Evolutionary conservation across 2,113 vertebrate genomes (phyloP).

Genomic region (Dipodomys merriami): DNA sequence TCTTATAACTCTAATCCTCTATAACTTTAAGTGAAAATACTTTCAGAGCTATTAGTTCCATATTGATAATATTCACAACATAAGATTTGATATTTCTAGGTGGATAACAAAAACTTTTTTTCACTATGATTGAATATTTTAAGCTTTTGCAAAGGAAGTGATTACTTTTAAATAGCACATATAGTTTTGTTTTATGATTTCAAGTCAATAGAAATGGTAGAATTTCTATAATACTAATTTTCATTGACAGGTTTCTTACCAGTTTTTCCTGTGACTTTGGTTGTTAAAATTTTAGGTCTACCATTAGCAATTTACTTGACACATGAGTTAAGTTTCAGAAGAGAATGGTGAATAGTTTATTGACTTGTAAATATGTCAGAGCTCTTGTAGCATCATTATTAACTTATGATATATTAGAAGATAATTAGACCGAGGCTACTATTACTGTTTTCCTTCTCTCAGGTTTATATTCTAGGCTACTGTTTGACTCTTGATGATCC

Average conservation of each 20-base stretch:
- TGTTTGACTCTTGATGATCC: neutral
- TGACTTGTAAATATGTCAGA: conserved; percentile 8
- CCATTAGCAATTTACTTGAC: conserved; percentile 1
- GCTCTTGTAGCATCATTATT: conserved; percentile 27
- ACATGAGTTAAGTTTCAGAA: conserved; percentile 43
- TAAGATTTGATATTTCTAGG: conserved; percentile 14
- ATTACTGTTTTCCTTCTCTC: neutral
- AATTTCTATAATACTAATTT: neutral
- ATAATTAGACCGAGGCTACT: neutral
- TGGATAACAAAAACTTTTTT: neutral
- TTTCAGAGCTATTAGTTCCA: neutral
- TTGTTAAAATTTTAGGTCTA: conserved; percentile 14
- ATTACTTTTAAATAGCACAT: conserved; percentile 22
- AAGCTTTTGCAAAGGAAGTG: neutral
- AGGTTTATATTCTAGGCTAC: neutral
- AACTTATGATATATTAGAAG: conserved; percentile 5
- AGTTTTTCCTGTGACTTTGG: neutral
- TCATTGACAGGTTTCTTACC: neutral
- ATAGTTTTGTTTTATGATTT: conserved; percentile 31
- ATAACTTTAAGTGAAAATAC: conserved; percentile 22
- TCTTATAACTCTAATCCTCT: neutral
- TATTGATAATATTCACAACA: conserved; percentile 8
- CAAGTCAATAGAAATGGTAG: neutral
- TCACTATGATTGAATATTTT: neutral
- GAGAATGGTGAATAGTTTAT: neutral